Evolutionary conservation across 2,888 invertebrate species (phyloP).

Genomic region (Epinotia nisella): DNA sequence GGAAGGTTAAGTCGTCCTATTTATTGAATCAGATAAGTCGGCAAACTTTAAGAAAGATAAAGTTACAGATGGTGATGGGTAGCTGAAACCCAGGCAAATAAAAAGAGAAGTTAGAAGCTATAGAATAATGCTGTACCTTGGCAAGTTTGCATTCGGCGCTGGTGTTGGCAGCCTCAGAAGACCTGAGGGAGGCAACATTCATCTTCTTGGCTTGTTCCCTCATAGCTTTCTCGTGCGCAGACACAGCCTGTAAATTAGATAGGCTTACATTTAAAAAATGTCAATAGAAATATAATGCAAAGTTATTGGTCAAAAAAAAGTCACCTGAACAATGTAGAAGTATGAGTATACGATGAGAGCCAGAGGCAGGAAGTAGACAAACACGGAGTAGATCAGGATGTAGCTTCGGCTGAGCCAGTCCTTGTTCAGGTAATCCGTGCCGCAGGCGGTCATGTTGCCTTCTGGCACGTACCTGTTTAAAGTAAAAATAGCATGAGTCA

Average conservation of each 20-base stretch:
- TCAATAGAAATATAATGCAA: background rate
- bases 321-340: conserved; percentile 89
- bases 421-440: conserved; percentile 90
- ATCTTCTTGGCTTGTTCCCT: conserved; percentile 93
- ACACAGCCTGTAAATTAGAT: conserved; percentile 81
- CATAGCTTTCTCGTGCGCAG: conserved; percentile 90
- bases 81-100: background rate
- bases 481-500: background rate
- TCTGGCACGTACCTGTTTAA: conserved; percentile 90
- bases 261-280: background rate
- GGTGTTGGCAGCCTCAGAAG: conserved; percentile 87
- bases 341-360: conserved; percentile 90
- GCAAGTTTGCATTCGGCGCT: conserved; percentile 91
- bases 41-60: too few relatives aligned
- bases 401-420: conserved; percentile 88
- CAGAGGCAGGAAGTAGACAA: conserved; percentile 88
- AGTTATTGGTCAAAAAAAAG: background rate
- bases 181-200: conserved; percentile 91
- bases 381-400: conserved; percentile 87
- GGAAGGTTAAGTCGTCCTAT: background rate
- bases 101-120: background rate
- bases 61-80: too few relatives aligned
- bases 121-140: conserved; percentile 72
- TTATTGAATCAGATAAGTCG: too few relatives aligned
- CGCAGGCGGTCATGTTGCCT: conserved; percentile 94